phyloP scores from a whole-genome alignment of 2,797 vertebrate species.

The Anabacerthia variegaticeps region DNA sequence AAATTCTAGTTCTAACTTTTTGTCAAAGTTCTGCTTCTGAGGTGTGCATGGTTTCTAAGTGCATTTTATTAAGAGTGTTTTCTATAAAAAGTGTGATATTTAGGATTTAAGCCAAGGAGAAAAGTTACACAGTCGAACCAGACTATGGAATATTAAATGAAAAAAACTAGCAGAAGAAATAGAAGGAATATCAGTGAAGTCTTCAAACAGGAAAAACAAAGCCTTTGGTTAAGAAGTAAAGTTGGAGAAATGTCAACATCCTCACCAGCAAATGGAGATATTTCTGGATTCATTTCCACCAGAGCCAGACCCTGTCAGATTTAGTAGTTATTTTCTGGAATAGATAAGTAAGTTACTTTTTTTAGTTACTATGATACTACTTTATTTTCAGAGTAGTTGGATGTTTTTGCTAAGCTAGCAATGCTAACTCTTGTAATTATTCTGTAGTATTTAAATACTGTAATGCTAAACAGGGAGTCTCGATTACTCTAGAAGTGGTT shows the following conservation, averaged over 20 bases:
- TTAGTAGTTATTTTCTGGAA: neutral
- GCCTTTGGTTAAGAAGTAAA: neutral
- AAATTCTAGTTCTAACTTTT: neutral
- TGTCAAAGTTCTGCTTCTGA: neutral
- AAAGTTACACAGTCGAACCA: neutral
- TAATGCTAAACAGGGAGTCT: neutral
- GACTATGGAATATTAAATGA: neutral
- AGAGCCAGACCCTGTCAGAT: neutral
- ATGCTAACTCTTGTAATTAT: neutral
- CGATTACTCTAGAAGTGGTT: neutral
- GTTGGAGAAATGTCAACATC: neutral
- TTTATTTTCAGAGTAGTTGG: neutral
- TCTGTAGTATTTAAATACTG: neutral
- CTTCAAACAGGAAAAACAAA: neutral
- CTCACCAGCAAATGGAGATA: neutral
- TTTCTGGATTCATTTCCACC: neutral
- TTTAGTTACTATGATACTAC: neutral
- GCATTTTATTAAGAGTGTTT: constrained; percentile 8
- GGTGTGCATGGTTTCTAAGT: neutral
- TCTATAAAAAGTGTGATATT: constrained; percentile 26
- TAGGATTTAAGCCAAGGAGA: constrained; percentile 17
- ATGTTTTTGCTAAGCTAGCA: neutral
- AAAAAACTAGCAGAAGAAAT: neutral
- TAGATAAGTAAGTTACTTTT: neutral
- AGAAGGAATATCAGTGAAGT: neutral